phyloP scores from a whole-genome alignment of 2,113 vertebrate genomes.

The Dicentrarchus labrax region DNA sequence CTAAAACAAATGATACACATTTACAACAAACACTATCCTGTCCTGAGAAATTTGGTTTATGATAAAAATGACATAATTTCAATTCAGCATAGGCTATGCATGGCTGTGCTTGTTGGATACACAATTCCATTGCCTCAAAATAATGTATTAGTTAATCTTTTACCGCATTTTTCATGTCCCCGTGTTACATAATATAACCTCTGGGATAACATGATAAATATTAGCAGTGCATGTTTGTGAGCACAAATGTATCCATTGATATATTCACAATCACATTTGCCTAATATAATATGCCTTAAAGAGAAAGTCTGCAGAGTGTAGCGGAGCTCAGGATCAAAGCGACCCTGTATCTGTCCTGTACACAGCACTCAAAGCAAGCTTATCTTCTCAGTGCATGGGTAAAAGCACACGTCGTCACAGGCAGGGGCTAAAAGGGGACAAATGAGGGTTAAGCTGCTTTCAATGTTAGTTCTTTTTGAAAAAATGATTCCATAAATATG shows the following conservation, averaged over 20 bases:
- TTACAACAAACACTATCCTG: not conserved
- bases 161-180: not conserved
- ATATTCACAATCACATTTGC: slow-evolving; percentile 31
- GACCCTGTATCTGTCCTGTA: slow-evolving; percentile 61
- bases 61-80: not conserved
- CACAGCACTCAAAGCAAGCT: slow-evolving; percentile 69
- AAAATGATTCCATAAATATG: slow-evolving; percentile 76
- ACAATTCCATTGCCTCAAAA: not conserved
- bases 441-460: slow-evolving; percentile 77
- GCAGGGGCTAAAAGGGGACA: slow-evolving; percentile 68
- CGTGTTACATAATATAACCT: slow-evolving; percentile 14
- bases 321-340: slow-evolving; percentile 64
- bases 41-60: not conserved
- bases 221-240: slow-evolving; percentile 13
- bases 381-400: slow-evolving; percentile 68
- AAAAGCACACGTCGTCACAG: slow-evolving; percentile 65
- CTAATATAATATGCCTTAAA: slow-evolving; percentile 39
- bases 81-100: not conserved
- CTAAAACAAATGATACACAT: slow-evolving; percentile 18
- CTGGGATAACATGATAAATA: not conserved
- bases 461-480: slow-evolving; percentile 70
- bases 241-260: slow-evolving; percentile 26
- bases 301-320: slow-evolving; percentile 32
- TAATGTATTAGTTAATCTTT: not conserved
- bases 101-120: not conserved